Conservation (phyloP, 2,797 vertebrate genomes). For the Lophura swinhoii region DNA sequence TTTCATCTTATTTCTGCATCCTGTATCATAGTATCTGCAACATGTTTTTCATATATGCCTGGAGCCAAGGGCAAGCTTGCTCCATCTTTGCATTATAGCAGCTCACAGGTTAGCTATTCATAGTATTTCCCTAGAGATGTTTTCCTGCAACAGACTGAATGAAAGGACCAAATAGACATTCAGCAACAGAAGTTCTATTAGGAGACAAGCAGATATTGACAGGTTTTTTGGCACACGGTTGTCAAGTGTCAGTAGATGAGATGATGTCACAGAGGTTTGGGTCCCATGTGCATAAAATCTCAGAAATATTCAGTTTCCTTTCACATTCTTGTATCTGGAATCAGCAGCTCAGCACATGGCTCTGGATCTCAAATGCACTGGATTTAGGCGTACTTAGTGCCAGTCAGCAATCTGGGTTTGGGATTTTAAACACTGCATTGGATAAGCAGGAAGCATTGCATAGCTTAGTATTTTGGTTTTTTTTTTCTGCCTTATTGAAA, state of each 20-base stretch:
- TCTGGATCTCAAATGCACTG: accelerated
- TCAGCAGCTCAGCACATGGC: not conserved
- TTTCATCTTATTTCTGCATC: not conserved
- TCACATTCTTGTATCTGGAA: not conserved
- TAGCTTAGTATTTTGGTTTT: too few relatives aligned
- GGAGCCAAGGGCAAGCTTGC: not conserved
- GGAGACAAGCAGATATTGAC: not conserved
- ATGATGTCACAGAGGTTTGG: not conserved
- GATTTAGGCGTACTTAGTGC: not conserved
- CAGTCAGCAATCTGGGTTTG: not conserved
- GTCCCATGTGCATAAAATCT: not conserved
- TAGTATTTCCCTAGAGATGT: not conserved
- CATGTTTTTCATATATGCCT: not conserved
- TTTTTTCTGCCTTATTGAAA: not conserved
- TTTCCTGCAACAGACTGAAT: not conserved
- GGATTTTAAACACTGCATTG: not conserved
- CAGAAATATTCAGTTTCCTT: not conserved
- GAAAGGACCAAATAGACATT: not conserved
- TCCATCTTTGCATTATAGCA: not conserved
- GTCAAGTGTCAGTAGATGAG: not conserved
- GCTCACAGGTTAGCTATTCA: not conserved
- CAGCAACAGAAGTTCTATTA: not conserved
- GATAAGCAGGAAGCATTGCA: not conserved
- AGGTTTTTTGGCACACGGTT: not conserved
- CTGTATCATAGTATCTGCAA: not conserved